Conservation (phyloP, 2,797 vertebrate species). For the Nannoperca obscura region DNA sequence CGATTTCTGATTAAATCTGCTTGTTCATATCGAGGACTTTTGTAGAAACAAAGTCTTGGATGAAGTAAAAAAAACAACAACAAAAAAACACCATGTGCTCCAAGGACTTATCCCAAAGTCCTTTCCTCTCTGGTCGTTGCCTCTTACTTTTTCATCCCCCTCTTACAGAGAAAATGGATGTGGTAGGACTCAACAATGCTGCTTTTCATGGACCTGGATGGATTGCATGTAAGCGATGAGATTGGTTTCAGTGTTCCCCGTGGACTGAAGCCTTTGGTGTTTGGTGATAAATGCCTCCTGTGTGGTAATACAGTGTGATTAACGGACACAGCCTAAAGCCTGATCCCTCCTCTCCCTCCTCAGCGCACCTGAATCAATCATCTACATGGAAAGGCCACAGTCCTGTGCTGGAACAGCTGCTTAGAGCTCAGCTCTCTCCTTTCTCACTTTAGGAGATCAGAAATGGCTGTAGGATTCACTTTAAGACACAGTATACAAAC, state of each 20-base stretch:
- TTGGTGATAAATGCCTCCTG: slow-evolving; percentile 85
- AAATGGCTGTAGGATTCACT: slow-evolving; percentile 50
- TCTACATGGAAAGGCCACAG: slow-evolving; percentile 78
- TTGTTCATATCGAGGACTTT: not conserved
- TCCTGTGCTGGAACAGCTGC: slow-evolving; percentile 68
- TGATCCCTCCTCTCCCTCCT: slow-evolving; percentile 74
- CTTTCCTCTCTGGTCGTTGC: slow-evolving; percentile 38
- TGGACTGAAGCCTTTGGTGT: slow-evolving; percentile 83
- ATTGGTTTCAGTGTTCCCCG: slow-evolving; percentile 81
- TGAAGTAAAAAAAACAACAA: too few species aligned
- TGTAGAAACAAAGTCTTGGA: slow-evolving; percentile 2
- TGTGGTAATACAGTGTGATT: slow-evolving; percentile 86
- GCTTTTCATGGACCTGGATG: slow-evolving; percentile 77
- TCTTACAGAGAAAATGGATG: slow-evolving; percentile 75
- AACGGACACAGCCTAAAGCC: slow-evolving; percentile 82
- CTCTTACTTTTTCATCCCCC: slow-evolving; percentile 61
- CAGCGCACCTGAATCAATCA: slow-evolving; percentile 84
- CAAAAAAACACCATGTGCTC: too few species aligned
- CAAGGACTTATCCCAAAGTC: slow-evolving; percentile 42
- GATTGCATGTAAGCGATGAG: slow-evolving; percentile 80
- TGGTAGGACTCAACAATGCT: slow-evolving; percentile 64
- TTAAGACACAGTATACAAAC: slow-evolving; percentile 44
- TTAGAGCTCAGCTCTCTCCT: slow-evolving; percentile 56
- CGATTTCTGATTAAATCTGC: not conserved
- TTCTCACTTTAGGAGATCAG: slow-evolving; percentile 44